Conservation (phyloP, 2,888 invertebrate species). For the Notodonta dromedarius region DNA sequence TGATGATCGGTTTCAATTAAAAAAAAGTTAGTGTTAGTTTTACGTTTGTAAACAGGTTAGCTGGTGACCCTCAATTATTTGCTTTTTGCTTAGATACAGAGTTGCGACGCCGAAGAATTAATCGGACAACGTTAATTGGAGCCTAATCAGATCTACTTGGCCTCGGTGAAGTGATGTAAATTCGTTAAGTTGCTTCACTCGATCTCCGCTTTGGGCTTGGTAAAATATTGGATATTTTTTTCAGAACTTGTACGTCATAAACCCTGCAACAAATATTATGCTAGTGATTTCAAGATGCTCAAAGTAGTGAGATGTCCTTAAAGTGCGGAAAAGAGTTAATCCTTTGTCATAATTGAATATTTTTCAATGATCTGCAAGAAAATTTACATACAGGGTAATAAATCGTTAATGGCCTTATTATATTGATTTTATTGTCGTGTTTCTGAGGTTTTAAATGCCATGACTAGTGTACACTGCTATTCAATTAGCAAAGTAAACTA, state of each 20-base stretch:
- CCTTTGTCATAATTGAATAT: too few species aligned
- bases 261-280: background rate
- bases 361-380: constrained; percentile 45
- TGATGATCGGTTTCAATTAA: too few species aligned
- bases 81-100: constrained; percentile 24
- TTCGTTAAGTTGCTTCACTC: constrained; percentile 16
- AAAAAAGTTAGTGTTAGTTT: too few species aligned
- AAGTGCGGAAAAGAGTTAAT: too few species aligned
- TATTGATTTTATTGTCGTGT: background rate
- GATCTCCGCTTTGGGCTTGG: background rate
- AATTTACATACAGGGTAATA: constrained; percentile 7
- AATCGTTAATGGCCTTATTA: background rate
- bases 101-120: constrained; percentile 17
- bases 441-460: constrained; percentile 3
- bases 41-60: background rate
- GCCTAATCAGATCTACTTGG: constrained; percentile 33
- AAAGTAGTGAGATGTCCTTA: too few species aligned
- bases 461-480: constrained; percentile 23
- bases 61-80: constrained; percentile 11
- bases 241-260: background rate
- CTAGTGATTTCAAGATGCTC: too few species aligned
- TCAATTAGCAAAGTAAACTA: constrained; percentile 30
- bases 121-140: constrained; percentile 30
- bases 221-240: background rate
- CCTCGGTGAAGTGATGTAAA: constrained; percentile 36